These are phyloP conservation scores for Chelonoidis abingdonii DNA, from an alignment of 2,113 vertebrate genomes.

Conservation along the genomic window DNA sequence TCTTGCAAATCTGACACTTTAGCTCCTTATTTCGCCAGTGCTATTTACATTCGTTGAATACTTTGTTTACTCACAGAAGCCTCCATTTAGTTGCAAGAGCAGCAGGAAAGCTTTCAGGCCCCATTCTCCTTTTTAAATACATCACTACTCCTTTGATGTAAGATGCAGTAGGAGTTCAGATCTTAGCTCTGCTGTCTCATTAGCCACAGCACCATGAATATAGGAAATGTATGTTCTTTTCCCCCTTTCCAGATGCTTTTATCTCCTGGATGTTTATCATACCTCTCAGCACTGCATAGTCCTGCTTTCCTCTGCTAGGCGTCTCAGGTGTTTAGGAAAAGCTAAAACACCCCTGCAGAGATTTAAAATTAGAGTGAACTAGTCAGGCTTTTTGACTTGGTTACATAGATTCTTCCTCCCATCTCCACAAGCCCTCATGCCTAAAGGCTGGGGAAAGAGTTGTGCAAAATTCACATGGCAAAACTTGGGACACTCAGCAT, in stretches of 20 bases:
- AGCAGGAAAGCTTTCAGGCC: not conserved
- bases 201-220: constrained; percentile 4
- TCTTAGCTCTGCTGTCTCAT: not conserved
- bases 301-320: not conserved
- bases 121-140: not conserved
- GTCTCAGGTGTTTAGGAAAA: not conserved
- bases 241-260: constrained; percentile 23
- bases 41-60: not conserved
- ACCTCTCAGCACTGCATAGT: not conserved
- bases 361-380: not conserved
- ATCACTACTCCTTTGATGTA: not conserved
- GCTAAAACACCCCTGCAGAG: not conserved
- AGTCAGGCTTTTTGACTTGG: not conserved
- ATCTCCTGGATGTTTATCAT: constrained; percentile 33
- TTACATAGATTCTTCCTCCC: not conserved
- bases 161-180: not conserved
- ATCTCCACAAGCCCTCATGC: not conserved
- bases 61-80: not conserved
- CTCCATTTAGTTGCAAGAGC: not conserved
- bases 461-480: not conserved
- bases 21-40: not conserved
- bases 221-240: not conserved
- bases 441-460: not conserved
- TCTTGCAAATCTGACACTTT: not conserved
- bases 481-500: not conserved